Evolutionary conservation across 2,113 vertebrate species (phyloP), one percentile per base, ranked within the genome.

Genomic region (Chiloscyllium plagiosum): DNA sequence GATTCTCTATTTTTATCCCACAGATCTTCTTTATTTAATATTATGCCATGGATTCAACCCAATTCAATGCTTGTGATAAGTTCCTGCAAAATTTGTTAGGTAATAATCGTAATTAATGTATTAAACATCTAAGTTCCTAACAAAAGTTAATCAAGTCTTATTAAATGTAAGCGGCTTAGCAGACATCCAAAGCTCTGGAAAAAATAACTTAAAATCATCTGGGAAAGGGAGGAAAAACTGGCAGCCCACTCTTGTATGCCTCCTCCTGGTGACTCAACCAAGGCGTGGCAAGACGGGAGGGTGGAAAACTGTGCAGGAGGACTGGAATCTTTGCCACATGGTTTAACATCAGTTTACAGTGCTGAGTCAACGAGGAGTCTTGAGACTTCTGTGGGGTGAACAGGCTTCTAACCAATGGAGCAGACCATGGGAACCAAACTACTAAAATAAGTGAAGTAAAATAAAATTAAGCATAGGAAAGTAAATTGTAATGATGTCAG

Each of bases 221-320:
- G 94, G 94, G 94, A 70, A 50, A 95, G 94, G 94, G 69, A 95
- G 94, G 94, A 33, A 95, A 95, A 95, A 95, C 94, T 95, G 94
- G 94, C 94, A 95, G 94, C 4, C 70, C 69, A 95, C 69, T 52
- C 69, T 1, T 19, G 4, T 20, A 93, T 93, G 94, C 94, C 69
- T 95, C 69, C 69, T 95, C 94, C 69, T 95, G 68, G 94, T 95
- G 94, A 95, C 69, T 95, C 94, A 95, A 61, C 26, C 69, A 72
- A 95, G 94, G 94, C 70, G 94, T 95, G 94, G 68, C 94, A 95
- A 50, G 22, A 72, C 33, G 47, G 68, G 94, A 47, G 68, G 69
- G 42, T 72, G 94, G 68, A 95, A 90, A 95, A 95, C 42, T 72
- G n/a, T 20, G 69, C 66, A 72, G 12, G 66, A 95, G 37, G 93